Evolutionary conservation across 2,888 invertebrate species (phyloP).

Genomic region (Zeuzera pyrina): DNA sequence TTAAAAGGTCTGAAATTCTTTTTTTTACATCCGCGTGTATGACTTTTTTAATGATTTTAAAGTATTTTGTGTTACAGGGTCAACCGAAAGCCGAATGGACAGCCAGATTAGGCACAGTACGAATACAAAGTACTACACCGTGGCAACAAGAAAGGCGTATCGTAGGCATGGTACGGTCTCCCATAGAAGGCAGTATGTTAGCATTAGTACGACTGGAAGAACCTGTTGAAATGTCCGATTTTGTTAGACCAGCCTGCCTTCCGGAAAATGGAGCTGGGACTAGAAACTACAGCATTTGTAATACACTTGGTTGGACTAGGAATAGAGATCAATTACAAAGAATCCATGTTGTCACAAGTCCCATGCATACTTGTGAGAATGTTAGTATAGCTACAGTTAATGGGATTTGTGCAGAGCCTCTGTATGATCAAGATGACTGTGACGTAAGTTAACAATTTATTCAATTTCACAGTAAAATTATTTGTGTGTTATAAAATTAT

Average conservation of each 20-base stretch:
- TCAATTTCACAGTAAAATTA: too few relatives aligned
- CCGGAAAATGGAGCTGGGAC: slow-evolving; percentile 69
- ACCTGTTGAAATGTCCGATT: slow-evolving; percentile 83
- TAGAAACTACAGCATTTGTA: slow-evolving; percentile 72
- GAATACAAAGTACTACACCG: slow-evolving; percentile 85
- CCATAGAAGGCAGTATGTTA: slow-evolving; percentile 90
- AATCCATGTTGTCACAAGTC: slow-evolving; percentile 81
- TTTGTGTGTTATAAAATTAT: not conserved
- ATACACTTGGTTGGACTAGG: slow-evolving; percentile 89
- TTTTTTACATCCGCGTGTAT: too few relatives aligned
- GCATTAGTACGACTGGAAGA: slow-evolving; percentile 86
- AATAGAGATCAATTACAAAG: slow-evolving; percentile 87
- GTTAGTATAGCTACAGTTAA: slow-evolving; percentile 88
- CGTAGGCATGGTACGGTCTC: slow-evolving; percentile 90
- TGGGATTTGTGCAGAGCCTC: slow-evolving; percentile 86
- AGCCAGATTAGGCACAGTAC: slow-evolving; percentile 82
- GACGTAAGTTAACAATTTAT: slow-evolving; percentile 76
- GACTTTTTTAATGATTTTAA: too few relatives aligned
- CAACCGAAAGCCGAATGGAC: slow-evolving; percentile 92
- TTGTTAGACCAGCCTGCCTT: slow-evolving; percentile 86
- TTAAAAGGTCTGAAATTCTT: too few relatives aligned
- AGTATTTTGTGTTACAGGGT: too few relatives aligned
- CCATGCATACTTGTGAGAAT: slow-evolving; percentile 89
- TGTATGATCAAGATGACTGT: slow-evolving; percentile 86
- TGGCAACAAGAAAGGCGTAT: slow-evolving; percentile 91